Evolutionary conservation across 2,113 vertebrate species (phyloP), one percentile per base, ranked within the genome.

Genomic region (Syrrhaptes paradoxus): DNA sequence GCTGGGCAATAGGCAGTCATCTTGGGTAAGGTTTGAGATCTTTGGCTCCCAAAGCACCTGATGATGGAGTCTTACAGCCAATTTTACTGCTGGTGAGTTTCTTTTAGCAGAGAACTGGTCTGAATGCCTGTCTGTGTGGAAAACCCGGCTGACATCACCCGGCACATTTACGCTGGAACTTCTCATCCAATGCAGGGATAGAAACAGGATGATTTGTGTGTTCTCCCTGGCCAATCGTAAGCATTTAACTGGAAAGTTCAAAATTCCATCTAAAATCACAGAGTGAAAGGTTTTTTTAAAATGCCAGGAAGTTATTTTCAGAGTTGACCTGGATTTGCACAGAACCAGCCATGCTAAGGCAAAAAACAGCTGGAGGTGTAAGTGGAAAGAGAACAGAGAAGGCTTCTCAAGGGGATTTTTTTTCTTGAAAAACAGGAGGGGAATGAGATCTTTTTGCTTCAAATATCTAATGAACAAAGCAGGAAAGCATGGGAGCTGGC

Each of bases 321-420:
- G 66, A 61, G 49, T 59, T 91, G 93, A 77, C 73, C 86, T 94
- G 73, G 57, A 72, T 92, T 87, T 93, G 73, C 80, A 92, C 73
- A 89, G 57, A 78, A 20, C 68, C 48, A 49, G 48, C 25, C 81
- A 71, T 6, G 36, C 29, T 81, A 91, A 89, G 36, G 84, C 51
- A 68, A 76, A 89, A 95, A 57, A 1, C 84, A 92, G 52, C 93
- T 94, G 89, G 70, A 92, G 43, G 48, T n/a, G 4, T 26, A 75
- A 48, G 49, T 68, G 80, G 52, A 52, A 90, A 75, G 41, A 92
- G 61, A 93, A 63, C 52, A 71, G 84, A 55, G 61, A 41, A 70
- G 54, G 31, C 20, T 89, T 91, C 95, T 85, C 81, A 73, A 54
- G 66, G 74, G 54, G 16, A 55, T 29, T 65, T 72, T 72, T 45